Evolutionary conservation across 2,888 invertebrate genomes (phyloP).

Genomic region (Erebia epiphron): DNA sequence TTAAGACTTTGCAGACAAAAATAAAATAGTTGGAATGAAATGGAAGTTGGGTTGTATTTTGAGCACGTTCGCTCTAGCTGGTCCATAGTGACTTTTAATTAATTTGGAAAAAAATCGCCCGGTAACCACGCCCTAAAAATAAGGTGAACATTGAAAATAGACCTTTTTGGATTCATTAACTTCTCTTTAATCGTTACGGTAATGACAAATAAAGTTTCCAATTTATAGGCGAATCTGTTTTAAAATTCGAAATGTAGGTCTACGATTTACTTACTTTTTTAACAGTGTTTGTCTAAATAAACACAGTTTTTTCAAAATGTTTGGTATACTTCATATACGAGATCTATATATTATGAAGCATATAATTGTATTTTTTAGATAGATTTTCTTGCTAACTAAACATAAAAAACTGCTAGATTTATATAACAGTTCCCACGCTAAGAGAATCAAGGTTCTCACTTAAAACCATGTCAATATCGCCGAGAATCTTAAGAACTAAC

Average conservation of each 20-base stretch:
- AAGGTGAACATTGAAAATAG: conserved; percentile 36
- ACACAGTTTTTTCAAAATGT: not conserved
- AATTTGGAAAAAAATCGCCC: conserved; percentile 60
- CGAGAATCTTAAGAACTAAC: not conserved
- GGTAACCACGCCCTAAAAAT: conserved; percentile 54
- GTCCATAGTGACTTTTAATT: conserved; percentile 67
- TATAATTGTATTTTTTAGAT: not conserved
- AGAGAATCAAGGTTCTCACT: not conserved
- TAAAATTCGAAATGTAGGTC: conserved; percentile 1
- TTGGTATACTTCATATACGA: not conserved
- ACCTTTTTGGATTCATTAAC: conserved; percentile 34
- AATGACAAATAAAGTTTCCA: not conserved
- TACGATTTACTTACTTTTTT: not conserved
- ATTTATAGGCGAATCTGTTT: conserved; percentile 4
- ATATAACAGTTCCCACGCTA: not conserved
- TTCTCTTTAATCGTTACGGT: conserved; percentile 7
- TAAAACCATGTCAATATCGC: not conserved
- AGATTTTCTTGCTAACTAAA: not conserved
- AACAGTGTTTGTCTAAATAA: not conserved
- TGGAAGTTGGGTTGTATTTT: conserved; percentile 64
- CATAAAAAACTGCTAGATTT: not conserved
- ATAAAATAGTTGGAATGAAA: conserved; percentile 56
- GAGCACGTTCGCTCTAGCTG: conserved; percentile 65
- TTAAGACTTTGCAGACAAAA: conserved; percentile 57
- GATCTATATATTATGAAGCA: not conserved